Evolutionary conservation across 2,888 invertebrate species (phyloP).

Genomic region (Nemapogon koenigi): DNA sequence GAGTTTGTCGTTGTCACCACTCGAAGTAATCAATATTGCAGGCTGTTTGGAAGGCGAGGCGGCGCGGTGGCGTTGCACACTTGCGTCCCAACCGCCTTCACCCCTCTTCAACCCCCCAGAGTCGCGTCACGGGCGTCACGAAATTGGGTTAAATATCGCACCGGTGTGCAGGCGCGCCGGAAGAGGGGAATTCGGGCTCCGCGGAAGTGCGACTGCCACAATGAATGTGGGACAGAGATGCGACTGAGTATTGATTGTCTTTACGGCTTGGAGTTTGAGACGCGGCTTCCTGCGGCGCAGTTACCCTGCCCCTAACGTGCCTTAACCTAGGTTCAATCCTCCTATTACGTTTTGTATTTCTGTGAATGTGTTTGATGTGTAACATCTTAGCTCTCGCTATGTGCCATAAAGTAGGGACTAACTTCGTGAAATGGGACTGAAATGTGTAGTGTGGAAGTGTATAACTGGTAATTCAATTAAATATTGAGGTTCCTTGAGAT

Average conservation of each 20-base stretch:
- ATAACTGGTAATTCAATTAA: too few relatives aligned
- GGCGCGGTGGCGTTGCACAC: constrained; percentile 47
- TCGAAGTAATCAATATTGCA: constrained; percentile 48
- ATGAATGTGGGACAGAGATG: constrained; percentile 57
- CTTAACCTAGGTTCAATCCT: too few relatives aligned
- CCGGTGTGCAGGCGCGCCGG: constrained; percentile 51
- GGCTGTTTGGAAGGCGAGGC: constrained; percentile 41
- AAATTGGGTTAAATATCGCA: constrained; percentile 63
- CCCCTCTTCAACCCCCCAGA: constrained; percentile 33
- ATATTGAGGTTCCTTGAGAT: too few relatives aligned
- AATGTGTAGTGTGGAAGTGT: too few relatives aligned
- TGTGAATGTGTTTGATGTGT: too few relatives aligned
- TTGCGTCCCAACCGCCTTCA: constrained; percentile 41
- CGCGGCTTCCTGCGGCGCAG: constrained; percentile 31
- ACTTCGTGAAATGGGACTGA: too few relatives aligned
- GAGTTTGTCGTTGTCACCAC: constrained; percentile 9
- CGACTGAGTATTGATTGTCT: constrained; percentile 60
- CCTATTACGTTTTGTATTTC: too few relatives aligned
- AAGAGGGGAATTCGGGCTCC: constrained; percentile 54
- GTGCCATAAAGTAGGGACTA: too few relatives aligned
- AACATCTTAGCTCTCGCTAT: too few relatives aligned
- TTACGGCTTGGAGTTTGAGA: constrained; percentile 38
- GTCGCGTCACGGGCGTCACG: constrained; percentile 54
- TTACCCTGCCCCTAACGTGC: constrained; percentile 8
- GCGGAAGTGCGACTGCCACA: constrained; percentile 51